These are phyloP conservation scores for Peromyscus leucopus DNA, from an alignment of 2,113 vertebrate genomes.

Conservation along the genomic window DNA sequence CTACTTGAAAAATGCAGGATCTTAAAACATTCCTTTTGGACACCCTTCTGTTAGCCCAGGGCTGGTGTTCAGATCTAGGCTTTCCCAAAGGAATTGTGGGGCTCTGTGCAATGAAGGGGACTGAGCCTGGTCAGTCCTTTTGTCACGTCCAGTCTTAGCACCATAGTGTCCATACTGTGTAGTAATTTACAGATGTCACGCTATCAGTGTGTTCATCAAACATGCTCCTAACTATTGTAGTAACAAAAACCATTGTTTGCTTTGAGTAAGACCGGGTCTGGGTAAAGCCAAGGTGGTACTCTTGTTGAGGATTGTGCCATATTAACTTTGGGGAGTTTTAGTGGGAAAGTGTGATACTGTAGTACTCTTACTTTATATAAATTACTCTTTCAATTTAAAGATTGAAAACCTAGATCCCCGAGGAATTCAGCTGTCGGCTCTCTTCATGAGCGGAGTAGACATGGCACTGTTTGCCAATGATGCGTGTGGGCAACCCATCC, in stretches of 20 bases:
- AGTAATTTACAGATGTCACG: not conserved
- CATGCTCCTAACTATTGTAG: conserved; percentile 19
- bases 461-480: conserved; percentile 98
- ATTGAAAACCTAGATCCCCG: conserved; percentile 96
- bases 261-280: not conserved
- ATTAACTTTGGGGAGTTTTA: conserved; percentile 44
- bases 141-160: not conserved
- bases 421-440: conserved; percentile 95
- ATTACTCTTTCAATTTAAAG: conserved; percentile 86
- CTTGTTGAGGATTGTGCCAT: not conserved
- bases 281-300: conserved; percentile 8
- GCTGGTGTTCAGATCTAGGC: conserved; percentile 8
- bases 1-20: conserved; percentile 34
- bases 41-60: not conserved
- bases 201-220: conserved; percentile 36
- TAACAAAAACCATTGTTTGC: not conserved
- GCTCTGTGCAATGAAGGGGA: conserved; percentile 8
- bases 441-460: conserved; percentile 98
- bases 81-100: not conserved
- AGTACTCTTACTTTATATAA: conserved; percentile 70
- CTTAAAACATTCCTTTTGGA: conserved; percentile 49
- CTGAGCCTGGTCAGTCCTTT: not conserved
- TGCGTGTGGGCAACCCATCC: conserved; percentile 95
- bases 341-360: not conserved
- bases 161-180: not conserved